Evolutionary conservation across 1,140 invertebrate species (phyloP).

Genomic region (Ctenoplectra terminalis): DNA sequence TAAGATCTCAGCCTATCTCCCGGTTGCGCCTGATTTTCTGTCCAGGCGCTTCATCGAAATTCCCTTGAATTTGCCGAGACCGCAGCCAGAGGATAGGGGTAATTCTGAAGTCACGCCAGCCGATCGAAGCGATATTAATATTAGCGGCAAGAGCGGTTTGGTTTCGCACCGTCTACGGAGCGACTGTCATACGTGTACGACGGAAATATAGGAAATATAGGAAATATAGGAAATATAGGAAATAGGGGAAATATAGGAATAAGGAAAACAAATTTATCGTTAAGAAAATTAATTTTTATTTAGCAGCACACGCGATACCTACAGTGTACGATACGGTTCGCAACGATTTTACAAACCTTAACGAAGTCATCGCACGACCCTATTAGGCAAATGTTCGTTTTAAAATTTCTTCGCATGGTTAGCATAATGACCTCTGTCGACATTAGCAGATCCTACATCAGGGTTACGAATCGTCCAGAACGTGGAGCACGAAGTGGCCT

Average conservation of each 20-base stretch:
- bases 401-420: conserved; percentile 4
- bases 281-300: no score
- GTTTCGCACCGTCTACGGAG: neutral
- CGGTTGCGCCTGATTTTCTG: conserved; percentile 80
- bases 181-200: no score
- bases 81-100: conserved; percentile 40
- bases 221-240: no score
- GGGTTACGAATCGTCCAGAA: conserved; percentile 55
- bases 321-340: no score
- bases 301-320: no score
- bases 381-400: neutral
- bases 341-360: no score
- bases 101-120: conserved; percentile 50
- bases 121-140: conserved; percentile 27
- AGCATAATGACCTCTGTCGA: conserved; percentile 39
- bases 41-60: conserved; percentile 75
- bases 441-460: conserved; percentile 35
- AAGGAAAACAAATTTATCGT: no score
- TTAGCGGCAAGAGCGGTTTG: neutral
- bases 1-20: conserved; percentile 79
- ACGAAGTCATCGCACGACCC: no score
- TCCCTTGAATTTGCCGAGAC: conserved; percentile 65
- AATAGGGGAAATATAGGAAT: no score
- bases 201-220: no score
- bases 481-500: conserved; percentile 48